A percentile compares a stretch with the other conserved stretches of the same genome.
These are phyloP conservation scores for Danaus plexippus DNA, from an alignment of 1,140 invertebrate genomes.

Conservation along the genomic window DNA sequence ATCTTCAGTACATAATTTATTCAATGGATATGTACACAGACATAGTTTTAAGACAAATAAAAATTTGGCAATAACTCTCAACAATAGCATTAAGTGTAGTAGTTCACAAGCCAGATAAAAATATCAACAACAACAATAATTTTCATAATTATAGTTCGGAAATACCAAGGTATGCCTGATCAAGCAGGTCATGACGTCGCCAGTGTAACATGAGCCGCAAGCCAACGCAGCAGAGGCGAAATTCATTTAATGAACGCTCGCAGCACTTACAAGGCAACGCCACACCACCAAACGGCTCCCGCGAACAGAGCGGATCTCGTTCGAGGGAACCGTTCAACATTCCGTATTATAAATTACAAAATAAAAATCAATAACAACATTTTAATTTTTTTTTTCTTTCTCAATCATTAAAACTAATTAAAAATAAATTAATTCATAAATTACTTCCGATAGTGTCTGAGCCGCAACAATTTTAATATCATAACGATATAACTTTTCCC, in stretches of 20 bases:
- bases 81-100: conserved; percentile 59
- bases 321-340: conserved; percentile 28
- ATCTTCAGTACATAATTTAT: conserved; percentile 68
- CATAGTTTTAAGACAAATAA: conserved; percentile 65
- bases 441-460: conserved; percentile 48
- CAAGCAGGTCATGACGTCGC: conserved; percentile 27
- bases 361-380: conserved; percentile 47
- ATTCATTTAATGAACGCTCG: background rate
- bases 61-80: conserved; percentile 66
- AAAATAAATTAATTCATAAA: conserved; percentile 63
- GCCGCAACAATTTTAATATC: conserved; percentile 69
- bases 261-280: conserved; percentile 22
- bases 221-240: too few relatives aligned
- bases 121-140: conserved; percentile 61
- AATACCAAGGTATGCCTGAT: conserved; percentile 29
- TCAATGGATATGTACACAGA: conserved; percentile 70
- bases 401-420: conserved; percentile 32
- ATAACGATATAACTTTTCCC: conserved; percentile 60
- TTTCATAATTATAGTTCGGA: conserved; percentile 50
- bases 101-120: conserved; percentile 54
- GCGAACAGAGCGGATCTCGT: conserved; percentile 31
- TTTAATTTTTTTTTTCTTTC: conserved; percentile 14
- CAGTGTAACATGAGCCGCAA: background rate
- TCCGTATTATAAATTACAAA: conserved; percentile 22
- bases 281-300: conserved; percentile 36